Conservation (phyloP, 2,797 vertebrate species). For the Schizopygopsis pylzovi region DNA sequence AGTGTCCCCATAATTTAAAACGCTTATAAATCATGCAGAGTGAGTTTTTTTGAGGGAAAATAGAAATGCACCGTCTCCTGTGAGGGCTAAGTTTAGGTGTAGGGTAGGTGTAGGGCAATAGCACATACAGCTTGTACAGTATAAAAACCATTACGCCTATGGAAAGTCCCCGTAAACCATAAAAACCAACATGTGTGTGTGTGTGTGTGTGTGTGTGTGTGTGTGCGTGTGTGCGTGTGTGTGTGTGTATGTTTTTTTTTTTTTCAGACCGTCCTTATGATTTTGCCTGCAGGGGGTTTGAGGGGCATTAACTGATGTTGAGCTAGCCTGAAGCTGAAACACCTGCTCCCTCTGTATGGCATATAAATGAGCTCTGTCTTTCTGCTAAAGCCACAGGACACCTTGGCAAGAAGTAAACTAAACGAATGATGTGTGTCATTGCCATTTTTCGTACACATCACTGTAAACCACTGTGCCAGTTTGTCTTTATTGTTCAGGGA, state of each 20-base stretch:
- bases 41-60: too few relatives aligned
- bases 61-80: too few relatives aligned
- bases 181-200: too few relatives aligned
- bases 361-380: constrained; percentile 53
- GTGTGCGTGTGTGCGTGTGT: too few relatives aligned
- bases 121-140: too few relatives aligned
- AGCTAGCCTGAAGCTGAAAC: constrained; percentile 57
- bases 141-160: too few relatives aligned
- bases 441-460: constrained; percentile 34
- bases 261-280: constrained; percentile 24
- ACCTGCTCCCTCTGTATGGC: constrained; percentile 55
- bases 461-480: constrained; percentile 37
- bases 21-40: too few relatives aligned
- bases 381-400: constrained; percentile 35
- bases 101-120: too few relatives aligned
- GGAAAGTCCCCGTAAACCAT: too few relatives aligned
- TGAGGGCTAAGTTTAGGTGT: too few relatives aligned
- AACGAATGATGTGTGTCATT: constrained; percentile 49
- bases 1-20: too few relatives aligned
- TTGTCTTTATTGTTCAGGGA: constrained; percentile 48
- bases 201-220: too few relatives aligned
- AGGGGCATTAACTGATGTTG: constrained; percentile 52
- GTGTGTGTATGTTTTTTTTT: not conserved
- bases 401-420: constrained; percentile 34
- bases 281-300: constrained; percentile 47